Evolutionary conservation across 2,113 vertebrate species (phyloP).

Genomic region (Mirza zaza): DNA sequence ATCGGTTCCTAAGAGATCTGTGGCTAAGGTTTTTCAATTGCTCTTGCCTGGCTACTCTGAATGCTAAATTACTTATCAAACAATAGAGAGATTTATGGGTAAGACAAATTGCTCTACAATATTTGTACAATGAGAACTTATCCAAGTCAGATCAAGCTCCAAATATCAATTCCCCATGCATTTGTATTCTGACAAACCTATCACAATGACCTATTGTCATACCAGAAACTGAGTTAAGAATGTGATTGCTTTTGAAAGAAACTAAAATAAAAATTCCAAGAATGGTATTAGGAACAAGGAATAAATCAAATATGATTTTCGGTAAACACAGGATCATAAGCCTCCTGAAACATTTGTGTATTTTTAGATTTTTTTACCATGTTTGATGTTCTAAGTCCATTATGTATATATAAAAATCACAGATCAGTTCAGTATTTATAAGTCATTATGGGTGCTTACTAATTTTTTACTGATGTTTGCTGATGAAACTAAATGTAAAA

Average conservation of each 20-base stretch:
- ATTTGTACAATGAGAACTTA: conserved; percentile 75
- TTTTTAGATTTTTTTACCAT: conserved; percentile 57
- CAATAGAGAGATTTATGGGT: conserved; percentile 55
- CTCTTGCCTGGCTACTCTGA: conserved; percentile 51
- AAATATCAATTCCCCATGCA: conserved; percentile 71
- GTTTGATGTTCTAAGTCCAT: background rate
- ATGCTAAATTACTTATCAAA: conserved; percentile 60
- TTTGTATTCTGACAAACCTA: conserved; percentile 66
- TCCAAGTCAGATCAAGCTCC: conserved; percentile 54
- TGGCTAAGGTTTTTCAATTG: conserved; percentile 56
- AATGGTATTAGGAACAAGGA: conserved; percentile 70
- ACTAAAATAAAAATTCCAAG: conserved; percentile 74
- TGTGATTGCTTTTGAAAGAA: conserved; percentile 78
- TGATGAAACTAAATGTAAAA: conserved; percentile 50
- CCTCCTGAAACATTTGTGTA: conserved; percentile 39
- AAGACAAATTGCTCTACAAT: conserved; percentile 79
- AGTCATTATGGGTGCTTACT: background rate
- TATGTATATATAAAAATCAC: conserved; percentile 14
- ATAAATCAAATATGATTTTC: conserved; percentile 64
- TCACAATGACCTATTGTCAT: conserved; percentile 68
- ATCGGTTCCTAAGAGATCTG: conserved; percentile 1
- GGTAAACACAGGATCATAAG: conserved; percentile 48
- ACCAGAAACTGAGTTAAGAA: conserved; percentile 57
- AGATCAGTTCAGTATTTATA: background rate
- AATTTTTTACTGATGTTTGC: background rate